Evolutionary conservation across 1,140 invertebrate genomes (phyloP).

Genomic region (Tenebrio molitor): DNA sequence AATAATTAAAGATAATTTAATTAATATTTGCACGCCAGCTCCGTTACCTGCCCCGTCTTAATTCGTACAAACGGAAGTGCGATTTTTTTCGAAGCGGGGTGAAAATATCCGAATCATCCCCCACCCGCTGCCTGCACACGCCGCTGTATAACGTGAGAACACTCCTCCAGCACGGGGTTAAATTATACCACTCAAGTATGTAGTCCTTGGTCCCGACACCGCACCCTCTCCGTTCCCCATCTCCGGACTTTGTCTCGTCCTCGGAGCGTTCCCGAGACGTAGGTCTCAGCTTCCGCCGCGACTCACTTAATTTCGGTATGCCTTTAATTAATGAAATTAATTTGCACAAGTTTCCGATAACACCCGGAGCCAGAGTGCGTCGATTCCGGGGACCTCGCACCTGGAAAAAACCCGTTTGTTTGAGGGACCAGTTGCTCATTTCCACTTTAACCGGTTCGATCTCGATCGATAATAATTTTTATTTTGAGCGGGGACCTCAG

Average conservation of each 20-base stretch:
- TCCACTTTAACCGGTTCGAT: too few species aligned
- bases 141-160: background rate
- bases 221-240: background rate
- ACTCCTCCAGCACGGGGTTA: background rate
- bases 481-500: too few species aligned
- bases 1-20: constrained; percentile 54
- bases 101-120: constrained; percentile 3
- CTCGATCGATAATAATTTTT: too few species aligned
- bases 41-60: constrained; percentile 28
- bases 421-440: too few species aligned
- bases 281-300: background rate
- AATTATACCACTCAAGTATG: constrained; percentile 8
- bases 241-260: background rate
- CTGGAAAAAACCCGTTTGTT: background rate
- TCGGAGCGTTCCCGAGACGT: background rate
- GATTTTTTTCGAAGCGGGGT: background rate
- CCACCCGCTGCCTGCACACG: background rate
- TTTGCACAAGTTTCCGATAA: constrained; percentile 61
- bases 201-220: background rate
- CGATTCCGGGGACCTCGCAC: background rate
- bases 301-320: constrained; percentile 53
- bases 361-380: constrained; percentile 36
- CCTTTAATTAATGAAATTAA: constrained; percentile 62
- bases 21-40: constrained; percentile 53
- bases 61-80: background rate